Conservation (phyloP, 1,140 invertebrate genomes). For the Lerema accius region DNA sequence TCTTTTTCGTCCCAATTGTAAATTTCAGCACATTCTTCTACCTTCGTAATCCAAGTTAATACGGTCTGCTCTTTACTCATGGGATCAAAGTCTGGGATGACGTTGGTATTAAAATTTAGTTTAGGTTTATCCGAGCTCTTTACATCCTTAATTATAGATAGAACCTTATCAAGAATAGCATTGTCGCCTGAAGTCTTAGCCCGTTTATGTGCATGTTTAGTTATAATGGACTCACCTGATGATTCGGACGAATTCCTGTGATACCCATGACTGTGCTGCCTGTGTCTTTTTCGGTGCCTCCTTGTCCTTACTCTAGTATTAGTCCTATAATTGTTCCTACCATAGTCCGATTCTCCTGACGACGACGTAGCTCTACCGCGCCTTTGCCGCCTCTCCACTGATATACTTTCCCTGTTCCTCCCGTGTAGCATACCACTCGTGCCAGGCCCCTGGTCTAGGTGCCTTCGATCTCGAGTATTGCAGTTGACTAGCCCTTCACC, state of each 20-base stretch:
- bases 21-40: constrained; percentile 2
- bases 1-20: constrained; percentile 3
- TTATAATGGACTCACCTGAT: background rate
- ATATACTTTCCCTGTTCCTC: background rate
- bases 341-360: background rate
- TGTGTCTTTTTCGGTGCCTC: background rate
- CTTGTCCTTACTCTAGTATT: background rate
- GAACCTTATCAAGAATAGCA: constrained; percentile 2
- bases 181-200: background rate
- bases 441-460: background rate
- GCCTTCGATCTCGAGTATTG: background rate
- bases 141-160: background rate
- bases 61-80: background rate
- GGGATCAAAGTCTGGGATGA: constrained; percentile 9
- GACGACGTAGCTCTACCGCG: background rate
- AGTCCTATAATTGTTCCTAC: background rate
- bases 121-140: background rate
- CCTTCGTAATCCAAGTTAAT: background rate
- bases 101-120: background rate
- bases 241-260: background rate
- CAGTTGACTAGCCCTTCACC: background rate
- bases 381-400: background rate
- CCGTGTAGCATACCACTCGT: background rate
- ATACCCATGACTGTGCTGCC: background rate
- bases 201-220: background rate